These are phyloP conservation scores for Oscheius sp. DNA, from an alignment of 2,888 invertebrate genomes.

Conservation along the genomic window DNA sequence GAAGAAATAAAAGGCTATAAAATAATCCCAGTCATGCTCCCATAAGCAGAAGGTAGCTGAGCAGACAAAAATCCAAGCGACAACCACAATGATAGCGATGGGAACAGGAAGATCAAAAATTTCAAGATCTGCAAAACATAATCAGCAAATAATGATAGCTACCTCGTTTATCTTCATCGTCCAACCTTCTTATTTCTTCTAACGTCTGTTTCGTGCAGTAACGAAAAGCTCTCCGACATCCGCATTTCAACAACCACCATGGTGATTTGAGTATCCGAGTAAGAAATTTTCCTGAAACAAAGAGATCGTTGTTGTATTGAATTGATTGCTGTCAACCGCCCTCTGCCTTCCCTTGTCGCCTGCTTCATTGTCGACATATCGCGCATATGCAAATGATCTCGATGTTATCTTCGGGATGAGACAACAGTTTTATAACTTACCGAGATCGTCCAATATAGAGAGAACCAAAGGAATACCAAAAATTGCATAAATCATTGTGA, in stretches of 20 bases:
- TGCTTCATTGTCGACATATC: constrained; percentile 8
- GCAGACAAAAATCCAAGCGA: constrained; percentile 87
- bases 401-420: neutral
- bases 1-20: constrained; percentile 93
- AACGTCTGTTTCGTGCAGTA: constrained; percentile 68
- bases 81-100: constrained; percentile 83
- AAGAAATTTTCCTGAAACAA: constrained; percentile 62
- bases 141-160: neutral
- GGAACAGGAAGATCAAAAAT: constrained; percentile 93
- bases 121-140: constrained; percentile 73
- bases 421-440: constrained; percentile 34
- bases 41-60: constrained; percentile 78
- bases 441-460: constrained; percentile 83
- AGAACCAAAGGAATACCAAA: constrained; percentile 94
- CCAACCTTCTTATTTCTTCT: constrained; percentile 60
- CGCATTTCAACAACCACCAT: constrained; percentile 66
- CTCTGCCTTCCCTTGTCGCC: neutral
- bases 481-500: constrained; percentile 90
- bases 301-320: neutral
- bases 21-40: constrained; percentile 82
- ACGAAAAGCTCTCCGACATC: constrained; percentile 60
- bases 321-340: constrained; percentile 8
- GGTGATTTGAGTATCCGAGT: constrained; percentile 63
- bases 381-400: constrained; percentile 11
- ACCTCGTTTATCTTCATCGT: constrained; percentile 62